Evolutionary conservation across 1,140 invertebrate species (phyloP), one percentile per base, ranked within the genome.

Genomic region (Plodia interpunctella): DNA sequence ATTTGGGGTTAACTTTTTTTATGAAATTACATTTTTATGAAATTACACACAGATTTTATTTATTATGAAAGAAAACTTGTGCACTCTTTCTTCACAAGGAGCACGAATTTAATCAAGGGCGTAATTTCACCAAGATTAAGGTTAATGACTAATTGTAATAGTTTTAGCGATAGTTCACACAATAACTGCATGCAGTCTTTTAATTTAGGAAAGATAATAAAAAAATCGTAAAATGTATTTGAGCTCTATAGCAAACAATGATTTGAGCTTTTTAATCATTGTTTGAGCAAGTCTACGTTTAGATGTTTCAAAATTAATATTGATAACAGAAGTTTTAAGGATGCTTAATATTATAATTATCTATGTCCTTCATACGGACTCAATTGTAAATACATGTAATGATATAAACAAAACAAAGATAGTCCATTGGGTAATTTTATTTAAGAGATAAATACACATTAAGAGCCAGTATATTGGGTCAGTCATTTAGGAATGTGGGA

Each of bases 241-340:
- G 55, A 57, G 55, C 55, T 57, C 44, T 38, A 19, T 55, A 19
- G 54, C 9, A 55, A 8, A 20, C 18, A 19, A 15, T 19, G 3
- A 55, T 55, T 55, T 55, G 54, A 55, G 54, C 54, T 44, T 44
- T 19, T 55, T 20, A 55, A 44, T 44, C 30, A 32, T 11, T 32
- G 30, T 9, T 32, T 32, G 30, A 32, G 30, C 30, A 32, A 32
- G 30, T 32, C 9, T 32, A 32, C 30, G 30, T 9, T 32, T 9
- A 6, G 30, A 32, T 32, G 11, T 3, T 32, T 32, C 9, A 25
- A 25, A 25, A 25, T 25, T 2, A 25, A 25, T 25, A 25, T 25
- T 25, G 21, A 6, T 25, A 25, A 25, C 21, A 25, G 21, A 25
- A 25, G 21, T 25, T 25, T 25, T 25, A 6, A 25, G 6, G 21